Evolutionary conservation across 2,113 vertebrate genomes (phyloP), one percentile per base, ranked within the genome.

Genomic region (Penelope pileata): DNA sequence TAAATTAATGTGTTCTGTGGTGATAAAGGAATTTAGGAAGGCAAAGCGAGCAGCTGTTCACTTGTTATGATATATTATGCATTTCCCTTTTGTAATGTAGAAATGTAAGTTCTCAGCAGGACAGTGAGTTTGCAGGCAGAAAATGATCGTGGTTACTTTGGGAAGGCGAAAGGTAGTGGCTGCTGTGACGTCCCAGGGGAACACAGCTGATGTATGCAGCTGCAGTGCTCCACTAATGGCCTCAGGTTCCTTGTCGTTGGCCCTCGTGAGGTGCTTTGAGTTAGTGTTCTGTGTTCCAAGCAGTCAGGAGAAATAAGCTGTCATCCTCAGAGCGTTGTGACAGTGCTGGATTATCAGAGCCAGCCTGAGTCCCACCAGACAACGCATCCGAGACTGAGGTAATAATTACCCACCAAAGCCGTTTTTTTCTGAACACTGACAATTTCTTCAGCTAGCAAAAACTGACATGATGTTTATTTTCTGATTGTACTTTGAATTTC

Each of bases 21-120:
- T 24, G 89, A 83, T 67, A 86, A 79, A 80, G 42, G 73, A 89
- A 78, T 87, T 91, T 66, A 83, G 38, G 74, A 88, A 91, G 68
- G 81, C 34, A 56, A 80, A 69, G n/a, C 4, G 34, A 72, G 32
- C 59, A 27, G 12, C 66, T 88, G 27, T 78, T 93, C 88, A 27
- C 56, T 86, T 66, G 29, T 59, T 91, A 53, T 30, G 24, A 53
- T 34, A 7, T 36, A n/a, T 83, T 94, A 68, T 48, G 23, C 8
- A 62, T 87, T 75, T 29, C 47, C 18, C 34, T 86, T 89, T 72
- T 42, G 0, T 75, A 81, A 77, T 56, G 12, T 50, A 76, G 66
- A 50, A 86, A 56, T 62, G 56, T 34, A 60, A 58, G 66, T 58
- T 51, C 56, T 70, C 72, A 56, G 81, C 64, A 79, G 60, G 60